Evolutionary conservation across 92 coral and sea anemone genomes (phyloP), one percentile per base, ranked within the genome.

Genomic region (Blastomussa wellsi): DNA sequence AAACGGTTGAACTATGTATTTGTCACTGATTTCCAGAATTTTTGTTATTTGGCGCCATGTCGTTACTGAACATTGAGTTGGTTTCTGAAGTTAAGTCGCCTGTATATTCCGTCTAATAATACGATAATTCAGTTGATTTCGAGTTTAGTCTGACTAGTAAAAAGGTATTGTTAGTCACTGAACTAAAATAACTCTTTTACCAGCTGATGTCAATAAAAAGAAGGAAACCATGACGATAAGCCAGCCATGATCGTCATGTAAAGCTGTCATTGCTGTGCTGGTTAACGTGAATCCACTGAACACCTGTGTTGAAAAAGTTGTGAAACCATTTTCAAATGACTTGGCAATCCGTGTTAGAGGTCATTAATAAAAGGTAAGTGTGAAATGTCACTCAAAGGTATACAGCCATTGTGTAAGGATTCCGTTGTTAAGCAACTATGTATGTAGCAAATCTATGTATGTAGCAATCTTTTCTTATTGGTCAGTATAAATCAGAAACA

Each of bases 181-280:
- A 44, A 44, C n/a, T 15, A 19, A 15, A 31, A 20, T 24, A 2
- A 22, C 8, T 74, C 44, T 20, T 5, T 77, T 77, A 77, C 81
- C 81, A n/a, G n/a, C n/a, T 77, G 81, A 53, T 37, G 81, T 10
- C 44, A 77, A 35, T 17, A 55, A 36, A 33, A 49, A 77, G 22
- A 55, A 24, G 70, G 4, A 36, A 35, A n/a, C 81, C n/a, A 33
- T 37, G 48, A 36, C 24, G 81, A 77, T 12, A 7, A 53, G n/a
- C 39, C 35, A 77, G 22, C 64, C 33, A 20, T 49, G 47, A 36
- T 49, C 28, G 24, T 16, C 11, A 0, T 0, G 20, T 4, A 37
- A 35, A 33, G 39, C 47, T 57, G 13, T 24, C 67, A 77, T 77
- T 20, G 68, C 44, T 19, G 31, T 14, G 36, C n/a, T 20, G 69